Conservation (phyloP, 2,113 vertebrate species). For the Salvator merianae region DNA sequence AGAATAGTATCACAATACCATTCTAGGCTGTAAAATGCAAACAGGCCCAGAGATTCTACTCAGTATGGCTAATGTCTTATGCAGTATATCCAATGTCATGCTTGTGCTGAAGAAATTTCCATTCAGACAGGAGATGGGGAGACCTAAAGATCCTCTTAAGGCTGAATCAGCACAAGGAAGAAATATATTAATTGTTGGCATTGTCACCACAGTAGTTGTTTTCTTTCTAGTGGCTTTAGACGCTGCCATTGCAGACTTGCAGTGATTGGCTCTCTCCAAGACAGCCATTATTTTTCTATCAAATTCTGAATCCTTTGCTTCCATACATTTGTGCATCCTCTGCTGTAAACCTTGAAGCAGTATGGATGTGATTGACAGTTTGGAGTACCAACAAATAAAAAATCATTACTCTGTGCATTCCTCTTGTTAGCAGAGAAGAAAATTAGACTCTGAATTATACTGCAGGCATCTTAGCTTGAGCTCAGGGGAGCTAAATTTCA, state of each 20-base stretch:
- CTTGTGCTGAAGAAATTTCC: too few relatives aligned
- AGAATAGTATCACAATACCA: too few relatives aligned
- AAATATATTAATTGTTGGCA: too few relatives aligned
- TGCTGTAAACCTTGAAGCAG: constrained; percentile 38
- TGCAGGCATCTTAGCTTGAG: constrained; percentile 28
- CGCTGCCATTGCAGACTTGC: background rate
- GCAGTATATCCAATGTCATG: too few relatives aligned
- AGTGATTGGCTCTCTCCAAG: background rate
- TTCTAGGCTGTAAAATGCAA: too few relatives aligned
- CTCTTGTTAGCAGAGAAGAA: constrained; percentile 31
- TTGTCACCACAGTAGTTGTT: too few relatives aligned
- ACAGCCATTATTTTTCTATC: background rate
- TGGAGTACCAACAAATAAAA: constrained; percentile 11
- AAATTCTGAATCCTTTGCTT: constrained; percentile 32
- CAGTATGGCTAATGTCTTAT: too few relatives aligned
- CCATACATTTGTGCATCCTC: constrained; percentile 26
- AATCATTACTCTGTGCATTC: constrained; percentile 27
- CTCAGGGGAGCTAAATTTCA: constrained; percentile 36
- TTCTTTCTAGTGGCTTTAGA: background rate
- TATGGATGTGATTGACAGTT: constrained; percentile 38
- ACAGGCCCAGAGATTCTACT: too few relatives aligned
- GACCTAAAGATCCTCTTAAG: too few relatives aligned
- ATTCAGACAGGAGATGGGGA: too few relatives aligned
- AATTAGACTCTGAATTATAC: constrained; percentile 36
- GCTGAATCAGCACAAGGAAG: too few relatives aligned